These are phyloP conservation scores for Aphyosemion australe DNA, from an alignment of 2,113 vertebrate species.

Conservation along the genomic window DNA sequence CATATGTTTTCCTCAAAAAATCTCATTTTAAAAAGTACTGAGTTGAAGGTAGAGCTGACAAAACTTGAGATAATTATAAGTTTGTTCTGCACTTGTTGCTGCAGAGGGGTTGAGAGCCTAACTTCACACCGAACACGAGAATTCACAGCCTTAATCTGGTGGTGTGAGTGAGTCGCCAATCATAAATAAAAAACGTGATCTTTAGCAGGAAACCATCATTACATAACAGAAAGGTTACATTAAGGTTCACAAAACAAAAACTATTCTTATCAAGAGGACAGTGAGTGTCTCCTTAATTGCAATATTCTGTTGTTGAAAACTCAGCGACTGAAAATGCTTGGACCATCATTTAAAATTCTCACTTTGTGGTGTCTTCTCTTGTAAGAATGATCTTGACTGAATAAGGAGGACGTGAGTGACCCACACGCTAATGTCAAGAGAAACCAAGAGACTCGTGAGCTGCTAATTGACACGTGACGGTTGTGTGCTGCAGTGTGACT, in stretches of 20 bases:
- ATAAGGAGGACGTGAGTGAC: conserved; percentile 27
- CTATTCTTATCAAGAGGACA: neutral
- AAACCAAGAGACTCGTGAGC: conserved; percentile 18
- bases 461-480: conserved; percentile 32
- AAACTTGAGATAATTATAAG: too few relatives aligned
- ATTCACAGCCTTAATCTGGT: conserved; percentile 10
- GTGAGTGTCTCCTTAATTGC: neutral
- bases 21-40: too few relatives aligned
- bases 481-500: conserved; percentile 2
- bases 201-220: conserved; percentile 2
- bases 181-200: neutral
- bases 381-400: conserved; percentile 6
- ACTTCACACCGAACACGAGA: neutral
- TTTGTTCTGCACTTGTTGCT: too few relatives aligned
- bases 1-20: too few relatives aligned
- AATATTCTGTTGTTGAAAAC: neutral
- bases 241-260: conserved; percentile 4
- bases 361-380: neutral
- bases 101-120: too few relatives aligned
- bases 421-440: conserved; percentile 42
- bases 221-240: conserved; percentile 10
- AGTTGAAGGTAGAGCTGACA: too few relatives aligned
- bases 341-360: neutral
- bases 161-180: conserved; percentile 8
- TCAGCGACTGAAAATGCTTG: neutral